phyloP scores from a whole-genome alignment of 2,888 invertebrate species.

The Andrena trimmerana region DNA sequence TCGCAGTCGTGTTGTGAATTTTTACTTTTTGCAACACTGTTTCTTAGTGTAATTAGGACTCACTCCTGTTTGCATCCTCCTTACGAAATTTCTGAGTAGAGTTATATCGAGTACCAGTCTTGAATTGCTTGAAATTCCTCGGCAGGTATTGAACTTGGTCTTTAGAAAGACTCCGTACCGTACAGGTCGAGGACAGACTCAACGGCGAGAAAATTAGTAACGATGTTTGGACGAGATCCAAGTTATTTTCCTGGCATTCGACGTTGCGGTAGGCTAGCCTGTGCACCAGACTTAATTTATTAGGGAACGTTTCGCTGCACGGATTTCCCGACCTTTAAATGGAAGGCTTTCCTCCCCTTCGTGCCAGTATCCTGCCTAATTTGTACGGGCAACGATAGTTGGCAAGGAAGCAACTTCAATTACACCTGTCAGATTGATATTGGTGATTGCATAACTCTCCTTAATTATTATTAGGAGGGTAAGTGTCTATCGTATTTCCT shows the following conservation, averaged over 20 bases:
- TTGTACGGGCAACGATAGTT: background rate
- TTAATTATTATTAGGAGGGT: background rate
- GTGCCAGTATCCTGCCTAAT: conserved; percentile 8
- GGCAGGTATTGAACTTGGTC: conserved; percentile 20
- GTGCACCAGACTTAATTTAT: conserved; percentile 42
- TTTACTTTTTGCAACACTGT: no score
- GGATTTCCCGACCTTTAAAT: conserved; percentile 34
- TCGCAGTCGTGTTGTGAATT: no score
- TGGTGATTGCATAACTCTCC: background rate
- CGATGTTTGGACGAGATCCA: conserved; percentile 57
- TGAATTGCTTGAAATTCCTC: background rate
- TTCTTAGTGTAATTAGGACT: no score
- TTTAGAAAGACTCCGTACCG: conserved; percentile 3
- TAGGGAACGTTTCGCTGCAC: conserved; percentile 23
- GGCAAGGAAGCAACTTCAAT: background rate
- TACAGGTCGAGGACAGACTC: conserved; percentile 22
- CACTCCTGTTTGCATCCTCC: background rate
- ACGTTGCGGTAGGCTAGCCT: conserved; percentile 58
- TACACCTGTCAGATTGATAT: conserved; percentile 4
- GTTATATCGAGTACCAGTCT: background rate
- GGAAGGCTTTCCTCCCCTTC: conserved; percentile 5
- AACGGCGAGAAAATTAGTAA: conserved; percentile 57
- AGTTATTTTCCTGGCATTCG: conserved; percentile 60
- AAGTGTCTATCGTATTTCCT: background rate
- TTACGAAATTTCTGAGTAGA: background rate